These are phyloP conservation scores for Caenorhabditis sinica DNA, from an alignment of 2,888 invertebrate species.

Conservation along the genomic window DNA sequence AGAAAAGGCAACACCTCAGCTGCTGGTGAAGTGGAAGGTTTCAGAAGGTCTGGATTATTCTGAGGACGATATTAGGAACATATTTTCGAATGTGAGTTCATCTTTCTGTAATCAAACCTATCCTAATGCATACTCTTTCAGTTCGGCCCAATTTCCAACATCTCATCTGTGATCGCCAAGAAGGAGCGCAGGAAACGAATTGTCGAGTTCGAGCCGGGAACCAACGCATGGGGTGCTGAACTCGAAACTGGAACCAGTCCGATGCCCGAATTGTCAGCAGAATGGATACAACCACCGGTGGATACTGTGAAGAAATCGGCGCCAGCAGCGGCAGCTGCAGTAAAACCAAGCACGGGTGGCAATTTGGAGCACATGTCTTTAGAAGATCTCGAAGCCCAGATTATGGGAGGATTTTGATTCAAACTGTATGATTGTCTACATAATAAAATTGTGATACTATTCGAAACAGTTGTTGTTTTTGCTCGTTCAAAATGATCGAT, in stretches of 20 bases:
- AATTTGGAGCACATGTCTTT: slow-evolving; percentile 59
- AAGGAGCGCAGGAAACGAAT: slow-evolving; percentile 53
- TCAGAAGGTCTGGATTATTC: slow-evolving; percentile 45
- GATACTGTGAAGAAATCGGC: slow-evolving; percentile 5
- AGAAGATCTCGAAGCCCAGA: slow-evolving; percentile 66
- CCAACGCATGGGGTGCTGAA: slow-evolving; percentile 68
- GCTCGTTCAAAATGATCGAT: neutral
- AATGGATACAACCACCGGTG: slow-evolving; percentile 60
- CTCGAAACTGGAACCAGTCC: slow-evolving; percentile 52
- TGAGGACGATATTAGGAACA: slow-evolving; percentile 31
- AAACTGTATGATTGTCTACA: neutral
- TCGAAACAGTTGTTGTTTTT: neutral
- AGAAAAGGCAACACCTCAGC: slow-evolving; percentile 26
- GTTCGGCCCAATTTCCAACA: slow-evolving; percentile 53
- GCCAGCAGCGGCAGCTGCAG: neutral
- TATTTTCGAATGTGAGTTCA: slow-evolving; percentile 49
- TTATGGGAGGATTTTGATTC: slow-evolving; percentile 40
- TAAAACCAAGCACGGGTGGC: slow-evolving; percentile 11
- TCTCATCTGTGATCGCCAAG: slow-evolving; percentile 44
- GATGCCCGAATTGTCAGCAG: slow-evolving; percentile 43
- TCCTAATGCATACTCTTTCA: slow-evolving; percentile 6
- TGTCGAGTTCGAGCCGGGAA: slow-evolving; percentile 57
- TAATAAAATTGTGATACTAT: slow-evolving; percentile 3
- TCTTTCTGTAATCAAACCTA: neutral
- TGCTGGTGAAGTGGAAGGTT: slow-evolving; percentile 60